Evolutionary conservation across 2,888 invertebrate species (phyloP), one percentile per base, ranked within the genome.

Genomic region (Heliconius ismenius): DNA sequence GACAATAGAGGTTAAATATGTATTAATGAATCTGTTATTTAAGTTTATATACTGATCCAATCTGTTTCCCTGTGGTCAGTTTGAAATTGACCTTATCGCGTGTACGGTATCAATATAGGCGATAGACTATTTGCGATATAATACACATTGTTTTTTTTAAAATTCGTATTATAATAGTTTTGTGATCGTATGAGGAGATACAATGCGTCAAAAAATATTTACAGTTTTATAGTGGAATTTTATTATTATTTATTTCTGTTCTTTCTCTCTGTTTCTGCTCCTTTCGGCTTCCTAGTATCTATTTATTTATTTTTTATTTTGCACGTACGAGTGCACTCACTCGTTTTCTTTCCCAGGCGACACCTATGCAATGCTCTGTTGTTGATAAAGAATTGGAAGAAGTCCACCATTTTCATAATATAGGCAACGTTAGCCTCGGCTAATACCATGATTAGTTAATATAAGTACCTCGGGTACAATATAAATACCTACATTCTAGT

Each of bases 21-120:
- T 36, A 58, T n/a, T 70, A 15, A 58, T 70, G 32, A 32, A 36
- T 70, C n/a, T 58, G 58, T 28, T 32, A 58, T 70, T 70, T 58
- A 58, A 58, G 24, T 26, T 72, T 28, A n/a, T 60, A 15, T 67
- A 73, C 21, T 73, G 76, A 64, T 65, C 60, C 72, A 65, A 73
- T 73, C 76, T 72, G 58, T 65, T 54, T 60, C 64, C 72, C 72
- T 68, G 69, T 64, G 49, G 75, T 76, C 70, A 36, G 75, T 76
- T 65, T 60, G 68, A 76, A 73, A 76, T 76, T 73, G 65, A 65
- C 72, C 72, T 76, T 76, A 76, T 76, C 64, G 36, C 60, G 65
- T 67, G 15, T 65, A 65, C 21, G 43, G 39, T 72, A 28, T 73
- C n/a, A 65, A 63, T 65, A 49, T 65, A 72, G 54, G 32, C 54